Evolutionary conservation across 1,140 invertebrate species (phyloP), one percentile per base, ranked within the genome.

Genomic region (Drosophila pectinifera): DNA sequence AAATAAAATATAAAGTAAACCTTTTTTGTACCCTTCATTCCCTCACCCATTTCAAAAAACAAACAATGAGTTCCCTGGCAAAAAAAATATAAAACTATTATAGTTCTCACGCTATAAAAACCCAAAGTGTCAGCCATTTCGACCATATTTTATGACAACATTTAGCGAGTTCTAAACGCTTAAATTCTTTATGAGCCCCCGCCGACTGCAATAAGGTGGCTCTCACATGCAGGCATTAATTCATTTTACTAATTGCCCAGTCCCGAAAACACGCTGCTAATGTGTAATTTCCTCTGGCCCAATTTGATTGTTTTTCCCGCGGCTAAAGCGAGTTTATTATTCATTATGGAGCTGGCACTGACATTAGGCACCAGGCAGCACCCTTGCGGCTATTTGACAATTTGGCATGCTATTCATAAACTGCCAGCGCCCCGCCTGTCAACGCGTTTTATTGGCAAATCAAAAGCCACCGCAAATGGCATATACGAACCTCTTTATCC

Each of bases 361-460:
- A 20, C 42, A 43, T 5, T n/a, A 24, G 43, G 24, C 48, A 20
- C 16, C 28, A 3, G 28, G 28, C 28, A 31, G 46, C 28, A 51
- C 28, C 48, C 28, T 48, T 22, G 28, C 16, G 20, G 54, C 43
- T 57, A 64, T 76, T 62, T 62, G 36, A 46, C 31, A 61, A 53
- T 75, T 57, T 75, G 36, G 69, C 67, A 45, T 72, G 51, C 62
- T 57, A 75, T 75, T 67, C 73, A 75, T 45, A 65, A 74, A 42
- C 43, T 75, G 39, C 36, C 20, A 41, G 14, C 31, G 13, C 16
- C 45, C 20, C 31, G 38, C 38, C 73, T 75, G 72, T 75, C 73
- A 75, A 41, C 61, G 72, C 58, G 72, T 75, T 75, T 75, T 75
- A 75, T 76, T 75, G 73, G 51, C 72, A 65, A 75, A 75, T 75